These are phyloP conservation scores for Probosciger aterrimus DNA, from an alignment of 2,113 vertebrate genomes.

Conservation along the genomic window DNA sequence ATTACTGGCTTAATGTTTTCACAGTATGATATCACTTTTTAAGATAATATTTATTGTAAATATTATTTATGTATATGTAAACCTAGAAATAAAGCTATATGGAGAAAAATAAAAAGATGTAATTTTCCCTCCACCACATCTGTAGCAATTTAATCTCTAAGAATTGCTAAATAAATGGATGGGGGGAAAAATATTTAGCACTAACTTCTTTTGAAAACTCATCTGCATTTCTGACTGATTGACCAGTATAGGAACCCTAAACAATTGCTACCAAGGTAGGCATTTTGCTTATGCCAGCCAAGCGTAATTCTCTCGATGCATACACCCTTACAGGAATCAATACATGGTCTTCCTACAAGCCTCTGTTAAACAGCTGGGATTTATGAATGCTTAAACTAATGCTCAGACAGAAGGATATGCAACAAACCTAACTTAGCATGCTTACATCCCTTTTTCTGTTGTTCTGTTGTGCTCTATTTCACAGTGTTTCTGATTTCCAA, in stretches of 20 bases:
- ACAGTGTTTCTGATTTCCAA: background rate
- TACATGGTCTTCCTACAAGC: background rate
- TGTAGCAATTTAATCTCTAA: background rate
- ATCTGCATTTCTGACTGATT: background rate
- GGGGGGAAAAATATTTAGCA: background rate
- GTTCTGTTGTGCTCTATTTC: background rate
- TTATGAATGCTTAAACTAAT: background rate
- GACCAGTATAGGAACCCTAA: background rate
- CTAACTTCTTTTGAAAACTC: background rate
- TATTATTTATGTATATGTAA: background rate
- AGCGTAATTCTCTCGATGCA: background rate
- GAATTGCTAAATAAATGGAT: background rate
- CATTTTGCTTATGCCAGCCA: background rate
- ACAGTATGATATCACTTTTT: background rate
- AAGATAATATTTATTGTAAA: background rate
- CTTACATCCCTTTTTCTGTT: background rate
- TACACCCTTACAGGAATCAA: background rate
- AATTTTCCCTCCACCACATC: background rate
- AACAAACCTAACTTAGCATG: background rate
- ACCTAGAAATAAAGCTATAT: background rate
- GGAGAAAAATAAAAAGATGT: background rate
- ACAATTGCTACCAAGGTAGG: background rate
- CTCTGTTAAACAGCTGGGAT: background rate
- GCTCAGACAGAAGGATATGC: background rate
- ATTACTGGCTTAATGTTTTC: background rate